Evolutionary conservation across 2,113 vertebrate species (phyloP).

Genomic region (Bubo scandiacus): DNA sequence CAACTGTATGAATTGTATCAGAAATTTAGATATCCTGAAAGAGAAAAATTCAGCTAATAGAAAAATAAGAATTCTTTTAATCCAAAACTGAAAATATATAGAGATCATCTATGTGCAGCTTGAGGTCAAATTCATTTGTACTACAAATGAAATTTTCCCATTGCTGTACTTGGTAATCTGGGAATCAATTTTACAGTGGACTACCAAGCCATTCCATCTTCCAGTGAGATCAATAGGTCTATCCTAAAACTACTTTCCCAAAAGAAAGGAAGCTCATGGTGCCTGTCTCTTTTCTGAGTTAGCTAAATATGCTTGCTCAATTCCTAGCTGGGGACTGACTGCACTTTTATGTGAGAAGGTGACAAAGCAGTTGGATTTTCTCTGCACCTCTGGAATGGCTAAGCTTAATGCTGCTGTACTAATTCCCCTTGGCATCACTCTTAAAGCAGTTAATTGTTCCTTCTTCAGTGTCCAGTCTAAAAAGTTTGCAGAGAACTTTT

Average conservation of each 20-base stretch:
- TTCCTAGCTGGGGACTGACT: background rate
- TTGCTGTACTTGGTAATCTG: background rate
- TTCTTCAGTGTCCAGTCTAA: background rate
- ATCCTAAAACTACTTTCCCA: background rate
- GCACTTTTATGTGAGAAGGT: background rate
- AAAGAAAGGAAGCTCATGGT: background rate
- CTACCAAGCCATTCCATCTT: background rate
- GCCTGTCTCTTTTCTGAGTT: background rate
- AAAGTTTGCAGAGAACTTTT: background rate
- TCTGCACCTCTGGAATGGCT: background rate
- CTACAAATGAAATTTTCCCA: background rate
- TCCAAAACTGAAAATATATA: background rate
- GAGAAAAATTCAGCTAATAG: background rate
- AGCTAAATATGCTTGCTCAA: background rate
- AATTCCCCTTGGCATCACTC: background rate
- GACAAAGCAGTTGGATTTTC: background rate
- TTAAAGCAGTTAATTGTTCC: background rate
- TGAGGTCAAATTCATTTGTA: background rate
- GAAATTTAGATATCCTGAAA: background rate
- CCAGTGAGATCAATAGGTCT: background rate
- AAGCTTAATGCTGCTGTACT: background rate
- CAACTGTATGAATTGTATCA: background rate
- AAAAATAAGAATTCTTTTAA: background rate
- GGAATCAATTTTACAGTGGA: background rate
- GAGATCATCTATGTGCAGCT: background rate